A percentile compares a stretch with the other conserved stretches of the same genome.
Evolutionary conservation across 2,888 invertebrate species (phyloP).

Genomic region (Lasioglossum malachurum): DNA sequence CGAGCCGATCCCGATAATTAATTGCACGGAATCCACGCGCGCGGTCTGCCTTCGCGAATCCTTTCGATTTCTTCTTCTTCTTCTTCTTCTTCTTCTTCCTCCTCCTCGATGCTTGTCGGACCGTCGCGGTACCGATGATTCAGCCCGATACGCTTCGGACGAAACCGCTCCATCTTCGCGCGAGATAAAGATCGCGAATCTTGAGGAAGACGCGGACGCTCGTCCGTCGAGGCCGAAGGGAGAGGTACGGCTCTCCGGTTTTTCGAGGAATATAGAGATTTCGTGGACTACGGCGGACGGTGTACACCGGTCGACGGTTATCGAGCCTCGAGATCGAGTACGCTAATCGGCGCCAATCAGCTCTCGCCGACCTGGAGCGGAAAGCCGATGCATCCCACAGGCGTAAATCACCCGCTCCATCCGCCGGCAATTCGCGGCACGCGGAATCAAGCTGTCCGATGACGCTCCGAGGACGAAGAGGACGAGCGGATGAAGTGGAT

Average conservation of each 20-base stretch:
- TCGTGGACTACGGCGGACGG: constrained; percentile 10
- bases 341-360: constrained; percentile 10
- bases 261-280: constrained; percentile 45
- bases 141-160: constrained; percentile 51
- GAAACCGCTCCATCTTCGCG: constrained; percentile 44
- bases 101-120: constrained; percentile 21
- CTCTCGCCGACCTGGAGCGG: background rate
- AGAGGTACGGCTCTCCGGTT: constrained; percentile 17
- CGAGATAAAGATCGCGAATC: constrained; percentile 49
- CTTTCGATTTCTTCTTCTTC: constrained; percentile 54
- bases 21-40: constrained; percentile 75
- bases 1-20: constrained; percentile 77
- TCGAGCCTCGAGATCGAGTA: constrained; percentile 22
- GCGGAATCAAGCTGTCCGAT: constrained; percentile 30
- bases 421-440: background rate
- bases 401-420: constrained; percentile 21
- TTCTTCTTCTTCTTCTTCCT: background rate
- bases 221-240: background rate
- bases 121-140: constrained; percentile 50
- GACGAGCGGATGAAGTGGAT: background rate
- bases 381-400: background rate
- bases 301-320: constrained; percentile 13
- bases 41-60: constrained; percentile 64
- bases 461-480: background rate
- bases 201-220: background rate